Percentiles rank a stretch among this genome's conserved stretches.
These are phyloP conservation scores for Copsychus sechellarum DNA, from an alignment of 2,113 vertebrate genomes.

Conservation along the genomic window DNA sequence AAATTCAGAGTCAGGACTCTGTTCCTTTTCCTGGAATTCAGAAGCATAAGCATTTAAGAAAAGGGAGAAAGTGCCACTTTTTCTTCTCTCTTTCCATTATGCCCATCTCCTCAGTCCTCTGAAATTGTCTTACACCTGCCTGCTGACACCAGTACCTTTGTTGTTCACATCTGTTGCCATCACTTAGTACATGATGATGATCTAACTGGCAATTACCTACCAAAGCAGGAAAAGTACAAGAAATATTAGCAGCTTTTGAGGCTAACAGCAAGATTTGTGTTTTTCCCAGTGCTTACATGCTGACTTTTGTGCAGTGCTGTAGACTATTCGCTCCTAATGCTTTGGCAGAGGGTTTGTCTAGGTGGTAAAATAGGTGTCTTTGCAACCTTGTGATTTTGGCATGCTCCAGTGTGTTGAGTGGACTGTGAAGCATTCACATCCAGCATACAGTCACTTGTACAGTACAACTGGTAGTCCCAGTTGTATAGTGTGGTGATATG, in stretches of 20 bases:
- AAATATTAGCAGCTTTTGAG: neutral
- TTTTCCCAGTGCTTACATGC: neutral
- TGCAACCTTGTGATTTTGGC: neutral
- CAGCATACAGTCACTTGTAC: fast-evolving
- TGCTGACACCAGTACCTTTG: neutral
- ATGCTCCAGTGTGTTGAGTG: neutral
- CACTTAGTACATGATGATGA: neutral
- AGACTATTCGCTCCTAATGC: neutral
- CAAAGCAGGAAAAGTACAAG: neutral
- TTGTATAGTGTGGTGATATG: neutral
- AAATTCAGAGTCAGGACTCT: neutral
- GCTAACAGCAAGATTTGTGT: neutral
- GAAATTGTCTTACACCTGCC: neutral
- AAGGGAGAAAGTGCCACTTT: neutral
- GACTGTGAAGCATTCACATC: neutral
- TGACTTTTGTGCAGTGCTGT: neutral
- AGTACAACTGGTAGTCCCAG: neutral
- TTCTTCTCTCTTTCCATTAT: neutral
- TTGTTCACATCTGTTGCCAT: neutral
- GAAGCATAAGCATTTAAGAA: neutral
- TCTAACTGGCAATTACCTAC: neutral
- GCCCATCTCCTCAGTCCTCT: neutral
- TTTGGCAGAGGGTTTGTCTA: neutral
- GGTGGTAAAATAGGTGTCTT: neutral
- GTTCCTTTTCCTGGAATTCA: neutral